Evolutionary conservation across 2,113 vertebrate genomes (phyloP).

Genomic region (Bambusicola thoracicus): DNA sequence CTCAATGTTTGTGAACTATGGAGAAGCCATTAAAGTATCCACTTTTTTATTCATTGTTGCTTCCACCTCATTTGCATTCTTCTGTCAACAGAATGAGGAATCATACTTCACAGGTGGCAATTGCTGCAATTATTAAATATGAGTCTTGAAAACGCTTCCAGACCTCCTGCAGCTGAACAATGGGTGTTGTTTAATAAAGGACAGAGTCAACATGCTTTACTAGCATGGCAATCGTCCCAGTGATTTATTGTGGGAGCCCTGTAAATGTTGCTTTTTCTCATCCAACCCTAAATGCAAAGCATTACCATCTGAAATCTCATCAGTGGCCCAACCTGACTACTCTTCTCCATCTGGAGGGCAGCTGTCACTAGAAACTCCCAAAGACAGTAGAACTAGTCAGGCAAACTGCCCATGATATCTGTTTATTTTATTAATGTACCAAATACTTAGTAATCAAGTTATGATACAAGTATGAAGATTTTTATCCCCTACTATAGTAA

Average conservation of each 20-base stretch:
- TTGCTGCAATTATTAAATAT: neutral
- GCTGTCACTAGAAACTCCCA: neutral
- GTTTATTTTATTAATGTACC: neutral
- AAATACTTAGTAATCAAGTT: neutral
- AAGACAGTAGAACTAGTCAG: neutral
- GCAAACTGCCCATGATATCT: neutral
- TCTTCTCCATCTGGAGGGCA: neutral
- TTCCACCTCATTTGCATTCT: neutral
- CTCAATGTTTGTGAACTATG: neutral
- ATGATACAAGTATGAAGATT: neutral
- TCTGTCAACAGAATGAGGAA: slow-evolving; percentile 7
- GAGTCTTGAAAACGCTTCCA: neutral
- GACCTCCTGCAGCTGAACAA: neutral
- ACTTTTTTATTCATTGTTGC: neutral
- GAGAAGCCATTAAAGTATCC: slow-evolving; percentile 16
- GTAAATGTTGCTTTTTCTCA: slow-evolving; percentile 11
- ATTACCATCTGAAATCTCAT: neutral
- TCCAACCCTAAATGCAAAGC: neutral
- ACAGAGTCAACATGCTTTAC: neutral
- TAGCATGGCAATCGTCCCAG: neutral
- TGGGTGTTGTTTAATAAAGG: slow-evolving; percentile 3
- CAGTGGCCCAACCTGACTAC: neutral
- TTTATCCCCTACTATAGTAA: neutral
- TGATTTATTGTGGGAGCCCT: neutral
- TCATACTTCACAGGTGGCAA: neutral